These are phyloP conservation scores for Loriculus beryllinus DNA, from an alignment of 2,797 vertebrate species.

Conservation along the genomic window DNA sequence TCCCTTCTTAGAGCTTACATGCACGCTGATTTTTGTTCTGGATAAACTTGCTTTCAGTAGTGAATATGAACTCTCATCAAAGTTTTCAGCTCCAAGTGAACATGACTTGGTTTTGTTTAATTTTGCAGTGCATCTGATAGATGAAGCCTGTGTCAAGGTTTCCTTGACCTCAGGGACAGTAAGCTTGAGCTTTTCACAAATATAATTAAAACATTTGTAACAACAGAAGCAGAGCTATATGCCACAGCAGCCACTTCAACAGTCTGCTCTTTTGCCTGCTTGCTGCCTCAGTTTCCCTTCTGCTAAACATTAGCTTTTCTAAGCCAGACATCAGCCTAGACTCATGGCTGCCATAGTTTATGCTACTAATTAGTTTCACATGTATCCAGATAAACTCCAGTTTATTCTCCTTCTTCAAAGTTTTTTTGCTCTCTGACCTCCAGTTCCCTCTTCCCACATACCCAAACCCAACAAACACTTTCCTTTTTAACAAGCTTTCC, in stretches of 20 bases:
- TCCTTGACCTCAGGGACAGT: background rate
- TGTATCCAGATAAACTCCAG: background rate
- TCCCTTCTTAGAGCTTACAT: background rate
- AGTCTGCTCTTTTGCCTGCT: background rate
- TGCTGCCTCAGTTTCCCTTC: background rate
- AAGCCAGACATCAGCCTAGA: background rate
- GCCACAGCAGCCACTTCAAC: background rate
- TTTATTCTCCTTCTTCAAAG: background rate
- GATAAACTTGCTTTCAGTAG: background rate
- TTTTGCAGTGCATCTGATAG: background rate
- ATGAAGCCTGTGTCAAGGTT: background rate
- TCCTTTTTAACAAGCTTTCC: background rate
- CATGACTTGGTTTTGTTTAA: background rate
- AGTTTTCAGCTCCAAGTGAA: background rate
- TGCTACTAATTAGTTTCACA: background rate
- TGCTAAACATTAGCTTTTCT: background rate
- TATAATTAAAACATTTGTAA: background rate
- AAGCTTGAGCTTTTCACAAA: background rate
- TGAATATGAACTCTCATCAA: background rate
- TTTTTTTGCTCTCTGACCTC: background rate
- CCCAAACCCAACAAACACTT: background rate
- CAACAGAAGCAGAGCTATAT: background rate
- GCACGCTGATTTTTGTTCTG: background rate
- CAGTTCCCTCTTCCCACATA: background rate
- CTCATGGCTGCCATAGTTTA: background rate